Evolutionary conservation across 2,113 vertebrate genomes (phyloP).

Genomic region (Glaucomys volans): DNA sequence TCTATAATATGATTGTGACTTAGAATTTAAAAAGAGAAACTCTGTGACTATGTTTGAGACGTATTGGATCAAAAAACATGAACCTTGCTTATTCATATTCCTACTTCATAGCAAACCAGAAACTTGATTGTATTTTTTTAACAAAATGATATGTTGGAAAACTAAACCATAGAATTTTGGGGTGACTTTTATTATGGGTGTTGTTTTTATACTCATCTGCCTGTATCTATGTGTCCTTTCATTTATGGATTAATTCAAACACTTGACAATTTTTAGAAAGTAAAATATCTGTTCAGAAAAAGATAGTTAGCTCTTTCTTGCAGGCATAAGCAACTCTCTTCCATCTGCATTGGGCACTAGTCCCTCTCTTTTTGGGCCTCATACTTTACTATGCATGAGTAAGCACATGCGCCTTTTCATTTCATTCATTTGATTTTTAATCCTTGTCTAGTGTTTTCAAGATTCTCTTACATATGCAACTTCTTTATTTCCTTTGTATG

Average conservation of each 20-base stretch:
- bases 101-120: neutral
- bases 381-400: slow-evolving; percentile 83
- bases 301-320: slow-evolving; percentile 59
- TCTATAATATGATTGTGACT: neutral
- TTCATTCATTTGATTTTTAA: slow-evolving; percentile 86
- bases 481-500: slow-evolving; percentile 78
- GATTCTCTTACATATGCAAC: slow-evolving; percentile 80
- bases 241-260: slow-evolving; percentile 3
- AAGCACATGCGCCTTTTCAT: slow-evolving; percentile 86
- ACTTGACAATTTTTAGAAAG: neutral
- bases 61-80: neutral
- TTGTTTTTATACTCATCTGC: neutral
- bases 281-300: neutral
- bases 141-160: neutral
- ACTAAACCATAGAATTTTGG: neutral
- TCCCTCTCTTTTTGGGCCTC: slow-evolving; percentile 82
- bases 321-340: slow-evolving; percentile 69
- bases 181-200: neutral
- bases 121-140: neutral
- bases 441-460: slow-evolving; percentile 86
- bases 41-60: neutral
- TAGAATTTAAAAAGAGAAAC: neutral
- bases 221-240: neutral
- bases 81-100: neutral
- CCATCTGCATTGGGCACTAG: slow-evolving; percentile 86